These are phyloP conservation scores for Phyllotreta striolata DNA, from an alignment of 2,888 invertebrate genomes.

Conservation along the genomic window DNA sequence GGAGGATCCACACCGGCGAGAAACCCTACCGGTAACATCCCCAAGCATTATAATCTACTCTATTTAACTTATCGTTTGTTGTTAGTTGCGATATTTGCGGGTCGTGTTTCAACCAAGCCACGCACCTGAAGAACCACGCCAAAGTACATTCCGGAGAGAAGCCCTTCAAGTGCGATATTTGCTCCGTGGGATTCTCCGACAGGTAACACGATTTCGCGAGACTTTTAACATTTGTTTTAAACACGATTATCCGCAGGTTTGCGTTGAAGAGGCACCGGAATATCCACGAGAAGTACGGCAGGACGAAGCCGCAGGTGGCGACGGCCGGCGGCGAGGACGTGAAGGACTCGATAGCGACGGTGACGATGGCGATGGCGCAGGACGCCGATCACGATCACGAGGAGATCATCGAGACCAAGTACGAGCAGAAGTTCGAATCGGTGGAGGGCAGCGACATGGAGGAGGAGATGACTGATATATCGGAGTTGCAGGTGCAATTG, in stretches of 20 bases:
- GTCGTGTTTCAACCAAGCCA: slow-evolving; percentile 90
- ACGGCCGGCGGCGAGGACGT: slow-evolving; percentile 50
- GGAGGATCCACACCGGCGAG: slow-evolving; percentile 87
- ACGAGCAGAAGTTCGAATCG: slow-evolving; percentile 55
- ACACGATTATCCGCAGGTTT: slow-evolving; percentile 62
- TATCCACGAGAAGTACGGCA: slow-evolving; percentile 87
- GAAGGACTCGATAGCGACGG: slow-evolving; percentile 31
- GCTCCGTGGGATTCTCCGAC: slow-evolving; percentile 87
- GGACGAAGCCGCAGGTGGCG: slow-evolving; percentile 62
- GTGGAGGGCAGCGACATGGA: slow-evolving; percentile 52
- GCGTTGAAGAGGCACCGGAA: slow-evolving; percentile 86
- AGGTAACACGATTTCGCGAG: slow-evolving; percentile 56
- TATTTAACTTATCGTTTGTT: slow-evolving; percentile 11
- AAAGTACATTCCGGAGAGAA: slow-evolving; percentile 85
- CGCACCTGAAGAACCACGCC: slow-evolving; percentile 87
- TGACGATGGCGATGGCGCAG: slow-evolving; percentile 41
- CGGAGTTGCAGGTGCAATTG: slow-evolving; percentile 59
- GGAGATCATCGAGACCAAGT: slow-evolving; percentile 55
- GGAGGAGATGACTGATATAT: slow-evolving; percentile 59
- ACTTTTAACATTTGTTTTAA: too few relatives aligned
- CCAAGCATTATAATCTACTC: background rate
- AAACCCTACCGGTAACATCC: slow-evolving; percentile 70
- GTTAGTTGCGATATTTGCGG: slow-evolving; percentile 83
- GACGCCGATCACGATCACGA: slow-evolving; percentile 48
- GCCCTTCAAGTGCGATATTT: slow-evolving; percentile 84